Evolutionary conservation across 2,888 invertebrate species (phyloP), one percentile per base, ranked within the genome.

Genomic region (Limnephilus lunatus): DNA sequence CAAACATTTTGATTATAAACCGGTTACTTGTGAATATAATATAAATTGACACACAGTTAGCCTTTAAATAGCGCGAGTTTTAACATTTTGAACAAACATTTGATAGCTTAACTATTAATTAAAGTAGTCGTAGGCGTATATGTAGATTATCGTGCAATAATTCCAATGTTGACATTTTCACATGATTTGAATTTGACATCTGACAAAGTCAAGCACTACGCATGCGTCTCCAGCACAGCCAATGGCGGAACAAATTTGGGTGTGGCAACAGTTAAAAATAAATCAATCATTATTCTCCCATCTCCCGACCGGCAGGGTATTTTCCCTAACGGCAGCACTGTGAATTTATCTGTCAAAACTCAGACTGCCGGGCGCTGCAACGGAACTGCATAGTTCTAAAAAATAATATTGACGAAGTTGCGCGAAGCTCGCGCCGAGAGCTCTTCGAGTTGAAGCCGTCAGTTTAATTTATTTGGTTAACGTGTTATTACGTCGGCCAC

Each of bases 321-420:
- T 68, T 68, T 68, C 68, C 25, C 9, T 68, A 68, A n/a, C 68
- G 68, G 68, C 68, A 68, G 68, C 68, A 68, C 68, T n/a, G 68
- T 25, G 25, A 68, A 1, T 68, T 68, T 68, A 68, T 68, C 68
- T 68, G 68, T 68, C 68, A 68, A 68, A 68, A 68, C 25, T 68
- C 68, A 68, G 68, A 68, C 68, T 19, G 68, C 68, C 25, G 68
- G 68, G 68, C 25, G 25, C 25, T 68, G 68, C 68, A 68, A 68
- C 68, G 19, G 68, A 19, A 48, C 53, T 53, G 53, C 53, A 53
- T 15, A 68, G 25, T 68, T 7, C 68, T 68, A 68, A 68, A 68
- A 68, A 68, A 68, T 68, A 68, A 68, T 68, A 68, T 68, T 68
- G 68, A 68, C 68, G 68, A n/a, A 68, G 68, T 68, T 68, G 68